Evolutionary conservation across 1,140 invertebrate species (phyloP).

Genomic region (Zaprionus ornatus): DNA sequence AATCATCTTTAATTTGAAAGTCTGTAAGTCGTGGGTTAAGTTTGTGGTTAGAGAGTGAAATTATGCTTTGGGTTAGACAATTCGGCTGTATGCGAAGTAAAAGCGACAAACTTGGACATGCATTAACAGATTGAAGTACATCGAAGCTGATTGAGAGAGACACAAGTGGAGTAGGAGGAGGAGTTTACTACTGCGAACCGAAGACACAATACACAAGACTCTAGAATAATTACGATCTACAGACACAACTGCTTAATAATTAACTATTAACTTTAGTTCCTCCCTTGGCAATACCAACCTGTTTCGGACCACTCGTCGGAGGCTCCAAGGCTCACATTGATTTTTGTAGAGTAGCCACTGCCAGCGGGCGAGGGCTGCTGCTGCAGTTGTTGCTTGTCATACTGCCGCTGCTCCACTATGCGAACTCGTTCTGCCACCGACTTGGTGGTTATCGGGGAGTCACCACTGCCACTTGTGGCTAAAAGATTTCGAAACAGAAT

Average conservation of each 20-base stretch:
- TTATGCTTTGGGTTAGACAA: conserved; percentile 50
- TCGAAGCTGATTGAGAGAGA: conserved; percentile 39
- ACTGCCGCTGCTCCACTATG: conserved; percentile 73
- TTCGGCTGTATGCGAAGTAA: conserved; percentile 46
- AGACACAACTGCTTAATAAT: conserved; percentile 55
- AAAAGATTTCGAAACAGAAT: background rate
- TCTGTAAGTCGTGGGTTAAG: conserved; percentile 1
- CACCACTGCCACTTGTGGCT: conserved; percentile 37
- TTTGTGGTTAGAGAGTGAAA: conserved; percentile 44
- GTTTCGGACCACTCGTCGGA: conserved; percentile 65
- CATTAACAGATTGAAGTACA: conserved; percentile 57
- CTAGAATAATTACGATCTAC: conserved; percentile 55
- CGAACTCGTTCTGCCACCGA: conserved; percentile 84
- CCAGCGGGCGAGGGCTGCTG: conserved; percentile 53
- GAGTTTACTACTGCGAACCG: conserved; percentile 59
- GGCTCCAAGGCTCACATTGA: conserved; percentile 84
- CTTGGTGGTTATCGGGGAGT: conserved; percentile 68
- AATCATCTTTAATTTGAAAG: background rate
- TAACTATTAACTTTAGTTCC: conserved; percentile 4
- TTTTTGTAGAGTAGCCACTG: conserved; percentile 86
- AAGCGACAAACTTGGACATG: conserved; percentile 59
- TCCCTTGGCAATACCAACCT: conserved; percentile 59
- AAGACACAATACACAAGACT: conserved; percentile 38
- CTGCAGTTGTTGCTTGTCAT: conserved; percentile 48
- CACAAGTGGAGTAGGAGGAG: conserved; percentile 61